These are phyloP conservation scores for Pygocentrus nattereri DNA, from an alignment of 2,797 vertebrate species.

Conservation along the genomic window DNA sequence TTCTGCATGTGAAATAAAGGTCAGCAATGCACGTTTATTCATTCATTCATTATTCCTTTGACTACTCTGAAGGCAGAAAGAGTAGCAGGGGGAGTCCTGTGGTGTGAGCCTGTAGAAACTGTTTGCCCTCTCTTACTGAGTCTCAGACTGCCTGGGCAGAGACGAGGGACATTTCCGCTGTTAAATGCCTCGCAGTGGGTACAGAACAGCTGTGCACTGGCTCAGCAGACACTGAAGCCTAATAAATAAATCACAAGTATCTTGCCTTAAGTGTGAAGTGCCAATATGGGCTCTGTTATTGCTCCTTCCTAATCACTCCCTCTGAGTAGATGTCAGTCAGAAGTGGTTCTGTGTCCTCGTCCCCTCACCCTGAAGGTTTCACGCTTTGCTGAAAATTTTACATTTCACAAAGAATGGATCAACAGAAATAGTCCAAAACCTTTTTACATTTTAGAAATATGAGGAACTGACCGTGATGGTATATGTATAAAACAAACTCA, in stretches of 20 bases:
- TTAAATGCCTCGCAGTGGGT: constrained; percentile 19
- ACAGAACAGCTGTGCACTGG: constrained; percentile 25
- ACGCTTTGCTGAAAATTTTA: not conserved
- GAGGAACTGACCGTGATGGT: too few species aligned
- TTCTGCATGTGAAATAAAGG: too few species aligned
- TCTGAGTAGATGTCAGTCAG: too few species aligned
- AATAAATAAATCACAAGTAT: constrained; percentile 6
- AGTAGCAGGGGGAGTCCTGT: not conserved
- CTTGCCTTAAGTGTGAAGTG: not conserved
- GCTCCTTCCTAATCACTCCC: not conserved
- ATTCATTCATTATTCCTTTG: too few species aligned
- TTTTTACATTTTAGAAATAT: too few species aligned
- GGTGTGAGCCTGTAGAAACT: constrained; percentile 11
- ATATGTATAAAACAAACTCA: not conserved
- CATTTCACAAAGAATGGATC: too few species aligned
- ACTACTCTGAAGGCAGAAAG: constrained; percentile 2
- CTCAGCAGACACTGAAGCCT: not conserved
- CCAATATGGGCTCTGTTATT: not conserved
- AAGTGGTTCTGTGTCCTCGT: not conserved
- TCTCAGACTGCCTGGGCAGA: constrained; percentile 24
- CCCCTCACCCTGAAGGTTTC: not conserved
- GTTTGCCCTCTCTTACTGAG: constrained; percentile 20
- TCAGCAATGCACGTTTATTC: too few species aligned
- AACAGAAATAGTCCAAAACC: too few species aligned
- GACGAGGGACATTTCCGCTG: constrained; percentile 25